Evolutionary conservation across 2,888 invertebrate species (phyloP).

Genomic region (Drosophila parthenogenetica): DNA sequence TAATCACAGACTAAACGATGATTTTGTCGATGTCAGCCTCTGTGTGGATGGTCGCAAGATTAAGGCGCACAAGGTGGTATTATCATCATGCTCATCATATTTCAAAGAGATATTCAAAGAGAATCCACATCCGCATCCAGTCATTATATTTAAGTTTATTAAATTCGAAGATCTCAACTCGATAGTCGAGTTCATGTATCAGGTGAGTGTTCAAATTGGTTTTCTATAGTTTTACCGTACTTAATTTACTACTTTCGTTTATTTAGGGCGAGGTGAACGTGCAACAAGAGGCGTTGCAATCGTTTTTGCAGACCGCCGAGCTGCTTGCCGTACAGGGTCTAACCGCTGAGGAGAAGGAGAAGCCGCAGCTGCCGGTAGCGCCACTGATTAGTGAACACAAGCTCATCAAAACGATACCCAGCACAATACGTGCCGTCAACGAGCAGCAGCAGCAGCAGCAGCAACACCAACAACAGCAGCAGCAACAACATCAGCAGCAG

Average conservation of each 20-base stretch:
- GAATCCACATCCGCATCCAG: conserved; percentile 92
- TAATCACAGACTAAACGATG: conserved; percentile 88
- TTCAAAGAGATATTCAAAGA: conserved; percentile 90
- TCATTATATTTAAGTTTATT: conserved; percentile 92
- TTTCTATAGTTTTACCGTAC: background rate
- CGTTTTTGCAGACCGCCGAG: conserved; percentile 92
- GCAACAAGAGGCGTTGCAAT: conserved; percentile 91
- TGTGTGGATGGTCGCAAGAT: conserved; percentile 94
- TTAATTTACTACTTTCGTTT: background rate
- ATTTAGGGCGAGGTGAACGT: conserved; percentile 91
- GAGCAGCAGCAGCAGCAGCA: conserved; percentile 66
- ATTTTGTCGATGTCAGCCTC: conserved; percentile 93
- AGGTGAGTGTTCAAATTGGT: conserved; percentile 62
- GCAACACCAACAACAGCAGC: conserved; percentile 45
- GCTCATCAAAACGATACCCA: conserved; percentile 84
- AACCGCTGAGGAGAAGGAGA: conserved; percentile 86
- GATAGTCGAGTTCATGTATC: conserved; percentile 93
- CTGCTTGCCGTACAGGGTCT: conserved; percentile 91
- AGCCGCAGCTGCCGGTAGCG: conserved; percentile 79
- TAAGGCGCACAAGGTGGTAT: conserved; percentile 93
- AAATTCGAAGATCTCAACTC: conserved; percentile 92
- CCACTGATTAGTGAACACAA: conserved; percentile 82
- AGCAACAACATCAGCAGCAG: conserved; percentile 62
- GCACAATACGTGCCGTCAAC: conserved; percentile 83
- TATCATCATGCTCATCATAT: conserved; percentile 94